Base-by-base conservation (phyloP, 2,113 vertebrate species). In the Cranoglanis bouderius region DNA sequence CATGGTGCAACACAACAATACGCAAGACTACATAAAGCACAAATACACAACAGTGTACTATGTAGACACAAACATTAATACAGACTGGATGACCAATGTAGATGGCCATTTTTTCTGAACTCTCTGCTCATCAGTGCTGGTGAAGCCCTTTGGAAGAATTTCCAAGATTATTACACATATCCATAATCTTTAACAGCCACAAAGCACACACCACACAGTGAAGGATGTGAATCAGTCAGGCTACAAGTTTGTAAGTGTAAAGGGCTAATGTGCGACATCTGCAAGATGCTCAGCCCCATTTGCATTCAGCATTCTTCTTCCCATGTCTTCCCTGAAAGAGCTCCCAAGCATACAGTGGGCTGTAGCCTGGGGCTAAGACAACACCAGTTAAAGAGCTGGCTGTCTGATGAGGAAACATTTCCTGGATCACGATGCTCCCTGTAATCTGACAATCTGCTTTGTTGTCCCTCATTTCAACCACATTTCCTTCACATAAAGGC, bases 331-430 rank as follows among this genome's bases (percentile, higher is more conserved):
- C 61, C 63, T 81, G 75, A 89, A 89, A 89, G 88, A 90, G 85
- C 88, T 89, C 85, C 81, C 88, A 83, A 89, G 86, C 88, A 87
- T 91, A 84, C 88, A 91, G 85, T 91, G 90, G 90, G 90, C 90
- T 89, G 82, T 91, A 91, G 88, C 90, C 90, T 40, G 63, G 72
- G 90, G 88, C 90, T 89, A 91, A 84, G 88, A 91, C 90, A 91
- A 85, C 87, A 88, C 88, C 83, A 87, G 85, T 91, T 91, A 87
- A 91, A 90, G 88, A 86, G 85, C 70, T 78, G 83, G 88, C 88
- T 89, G 65, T 89, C 88, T 87, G 85, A 89, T 43, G 88, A 89
- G 82, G 82, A 91, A 91, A 91, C 82, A 89, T 88, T 89, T 89
- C 88, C 85, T 85, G 88, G 82, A 89, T 85, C 32, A 40, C 63